These are phyloP conservation scores for Hippocampus kuda DNA, from an alignment of 2,797 vertebrate genomes.

Conservation along the genomic window DNA sequence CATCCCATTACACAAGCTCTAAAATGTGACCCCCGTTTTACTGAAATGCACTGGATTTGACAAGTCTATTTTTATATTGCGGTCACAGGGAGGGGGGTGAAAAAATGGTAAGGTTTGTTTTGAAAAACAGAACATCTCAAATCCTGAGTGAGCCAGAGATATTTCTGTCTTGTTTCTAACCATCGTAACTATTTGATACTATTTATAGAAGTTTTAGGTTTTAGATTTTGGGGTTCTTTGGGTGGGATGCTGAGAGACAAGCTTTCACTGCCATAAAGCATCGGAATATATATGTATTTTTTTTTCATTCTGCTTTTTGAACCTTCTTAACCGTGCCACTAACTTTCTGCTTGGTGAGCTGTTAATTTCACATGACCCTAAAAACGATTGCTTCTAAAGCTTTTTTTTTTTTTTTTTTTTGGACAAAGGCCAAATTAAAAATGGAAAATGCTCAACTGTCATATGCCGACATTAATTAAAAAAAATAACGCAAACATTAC, in stretches of 20 bases:
- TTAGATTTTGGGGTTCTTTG: not conserved
- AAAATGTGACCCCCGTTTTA: not conserved
- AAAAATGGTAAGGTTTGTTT: not conserved
- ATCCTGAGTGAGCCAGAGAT: not conserved
- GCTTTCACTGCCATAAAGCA: constrained; percentile 1
- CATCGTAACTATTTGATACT: constrained; percentile 1
- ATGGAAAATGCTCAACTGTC: not conserved
- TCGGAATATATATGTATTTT: not conserved
- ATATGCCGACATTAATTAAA: not conserved
- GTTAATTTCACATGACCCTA: too few species aligned
- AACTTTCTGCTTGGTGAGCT: not conserved
- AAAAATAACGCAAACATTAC: not conserved
- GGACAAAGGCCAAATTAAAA: not conserved
- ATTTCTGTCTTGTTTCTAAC: not conserved
- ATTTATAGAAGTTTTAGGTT: not conserved
- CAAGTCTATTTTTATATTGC: constrained; percentile 5
- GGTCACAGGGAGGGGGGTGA: not conserved
- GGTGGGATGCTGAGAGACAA: constrained; percentile 7
- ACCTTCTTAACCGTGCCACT: not conserved
- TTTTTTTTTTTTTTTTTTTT: not conserved
- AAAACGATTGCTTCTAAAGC: not conserved
- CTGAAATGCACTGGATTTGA: not conserved
- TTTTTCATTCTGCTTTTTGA: not conserved
- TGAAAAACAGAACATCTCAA: constrained; percentile 8
- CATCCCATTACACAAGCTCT: constrained; percentile 3